Conservation (phyloP, 2,888 invertebrate genomes). For the Zaprionus lineosus region DNA sequence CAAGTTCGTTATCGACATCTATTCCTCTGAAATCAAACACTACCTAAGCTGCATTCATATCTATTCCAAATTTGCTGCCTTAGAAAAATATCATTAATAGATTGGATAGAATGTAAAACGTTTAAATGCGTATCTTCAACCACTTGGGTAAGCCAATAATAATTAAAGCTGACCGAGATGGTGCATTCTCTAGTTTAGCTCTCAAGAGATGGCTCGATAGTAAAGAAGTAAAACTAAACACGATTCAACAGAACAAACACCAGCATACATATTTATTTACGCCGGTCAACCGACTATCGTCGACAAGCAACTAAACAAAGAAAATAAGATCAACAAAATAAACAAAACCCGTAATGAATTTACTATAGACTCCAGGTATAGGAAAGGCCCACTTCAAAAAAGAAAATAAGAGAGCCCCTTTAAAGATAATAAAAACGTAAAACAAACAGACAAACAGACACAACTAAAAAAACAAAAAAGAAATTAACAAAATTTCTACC, state of each 20-base stretch:
- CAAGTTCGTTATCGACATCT: background rate
- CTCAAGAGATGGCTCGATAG: slow-evolving; percentile 6
- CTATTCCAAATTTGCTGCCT: background rate
- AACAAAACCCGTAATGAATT: too few species aligned
- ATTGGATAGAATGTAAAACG: slow-evolving; percentile 1
- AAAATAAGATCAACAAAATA: too few species aligned
- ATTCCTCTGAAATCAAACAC: background rate
- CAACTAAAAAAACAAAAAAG: slow-evolving; percentile 2
- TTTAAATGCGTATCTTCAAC: background rate
- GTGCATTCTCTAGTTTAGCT: slow-evolving; percentile 3
- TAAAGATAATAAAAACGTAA: background rate
- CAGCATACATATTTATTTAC: too few species aligned
- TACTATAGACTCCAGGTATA: too few species aligned
- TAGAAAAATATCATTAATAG: background rate
- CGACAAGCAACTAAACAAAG: too few species aligned
- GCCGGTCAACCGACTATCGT: too few species aligned
- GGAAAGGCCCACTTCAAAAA: background rate
- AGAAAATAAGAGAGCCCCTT: background rate
- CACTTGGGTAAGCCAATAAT: background rate
- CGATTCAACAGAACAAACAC: slow-evolving; percentile 1
- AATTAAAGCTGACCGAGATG: background rate
- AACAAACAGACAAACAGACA: background rate
- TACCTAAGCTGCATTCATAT: slow-evolving; percentile 1
- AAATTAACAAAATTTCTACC: background rate
- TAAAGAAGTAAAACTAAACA: background rate